Base-by-base conservation (phyloP, 2,888 invertebrate genomes). In the Metallyticus violacea region DNA sequence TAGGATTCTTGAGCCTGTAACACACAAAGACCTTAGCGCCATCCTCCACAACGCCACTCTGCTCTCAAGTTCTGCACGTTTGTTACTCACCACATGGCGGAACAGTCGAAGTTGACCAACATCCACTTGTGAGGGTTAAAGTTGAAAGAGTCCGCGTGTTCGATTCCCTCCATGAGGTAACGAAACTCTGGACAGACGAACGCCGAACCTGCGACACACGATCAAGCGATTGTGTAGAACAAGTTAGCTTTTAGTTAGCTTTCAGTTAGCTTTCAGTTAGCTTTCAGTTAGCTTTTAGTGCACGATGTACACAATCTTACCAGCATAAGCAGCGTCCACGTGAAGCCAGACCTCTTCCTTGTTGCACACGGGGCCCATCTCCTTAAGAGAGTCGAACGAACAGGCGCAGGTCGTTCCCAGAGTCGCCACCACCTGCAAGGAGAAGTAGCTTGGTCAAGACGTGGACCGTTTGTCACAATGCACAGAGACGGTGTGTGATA, bases 91-190 rank as follows among this genome's bases (percentile, higher is more conserved):
- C 99, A 99, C 97, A 99, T 96, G 0, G 99, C 96, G 15, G 99
- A 99, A 91, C 99, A 99, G 92, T 99, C 99, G 90, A 99, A 99
- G 92, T 98, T 99, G n/a, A 99, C 98, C 89, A 99, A 92, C 95
- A 99, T 93, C 99, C 99, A 99, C 92, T 99, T 99, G 92, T 99
- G 99, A 0, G 99, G 99, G 91, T 99, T 99, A 91, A 99, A 99
- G 92, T 99, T 99, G 91, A 99, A 99, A 0, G 99, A 99, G 90
- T 98, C 97, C 0, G 98, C 99, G 87, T 95, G 94, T 92, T 99
- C 97, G 6, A 97, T 92, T 28, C 98, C 98, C 89, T 96, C 95
- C 96, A 99, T 97, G 28, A 98, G 93, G 90, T 97, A 95, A 79
- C 98, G 96, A 92, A 96, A 98, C 92, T 99, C 99, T 0, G 99